A percentile compares a stretch with the other conserved stretches of the same genome.
phyloP scores from a whole-genome alignment of 2,888 invertebrate genomes.

The Diaphora mendica region DNA sequence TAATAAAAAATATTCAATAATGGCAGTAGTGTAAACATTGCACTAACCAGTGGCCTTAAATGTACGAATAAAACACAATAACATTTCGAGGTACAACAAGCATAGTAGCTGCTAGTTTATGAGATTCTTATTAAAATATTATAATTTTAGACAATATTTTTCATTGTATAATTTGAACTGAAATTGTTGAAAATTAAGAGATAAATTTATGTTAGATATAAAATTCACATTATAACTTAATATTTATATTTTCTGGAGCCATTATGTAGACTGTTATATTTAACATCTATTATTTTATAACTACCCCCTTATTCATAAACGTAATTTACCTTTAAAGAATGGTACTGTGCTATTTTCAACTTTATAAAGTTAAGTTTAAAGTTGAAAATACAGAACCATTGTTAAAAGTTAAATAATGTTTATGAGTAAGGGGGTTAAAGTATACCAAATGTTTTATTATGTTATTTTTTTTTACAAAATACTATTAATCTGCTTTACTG shows the following conservation, averaged over 20 bases:
- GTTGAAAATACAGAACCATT: no score
- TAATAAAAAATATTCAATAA: no score
- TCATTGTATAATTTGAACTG: not conserved
- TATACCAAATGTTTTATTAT: slow-evolving; percentile 21
- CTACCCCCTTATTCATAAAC: no score
- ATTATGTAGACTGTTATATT: slow-evolving; percentile 4
- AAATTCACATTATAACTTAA: not conserved
- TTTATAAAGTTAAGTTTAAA: no score
- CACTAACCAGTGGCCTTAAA: not conserved
- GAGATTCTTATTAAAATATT: no score
- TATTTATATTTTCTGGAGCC: not conserved
- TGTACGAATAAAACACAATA: not conserved
- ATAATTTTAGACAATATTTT: not conserved
- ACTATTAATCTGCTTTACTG: slow-evolving; percentile 30
- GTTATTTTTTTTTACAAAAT: slow-evolving; percentile 35
- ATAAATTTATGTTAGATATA: not conserved
- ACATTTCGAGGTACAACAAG: no score
- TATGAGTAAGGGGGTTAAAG: not conserved
- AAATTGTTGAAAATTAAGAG: not conserved
- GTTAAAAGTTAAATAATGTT: no score
- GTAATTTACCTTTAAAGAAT: no score
- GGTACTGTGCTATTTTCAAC: no score
- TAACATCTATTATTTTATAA: not conserved
- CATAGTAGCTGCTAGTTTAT: no score
- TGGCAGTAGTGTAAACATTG: not conserved